Conservation (phyloP, 2,797 vertebrate genomes). For the Silurus aristotelis region DNA sequence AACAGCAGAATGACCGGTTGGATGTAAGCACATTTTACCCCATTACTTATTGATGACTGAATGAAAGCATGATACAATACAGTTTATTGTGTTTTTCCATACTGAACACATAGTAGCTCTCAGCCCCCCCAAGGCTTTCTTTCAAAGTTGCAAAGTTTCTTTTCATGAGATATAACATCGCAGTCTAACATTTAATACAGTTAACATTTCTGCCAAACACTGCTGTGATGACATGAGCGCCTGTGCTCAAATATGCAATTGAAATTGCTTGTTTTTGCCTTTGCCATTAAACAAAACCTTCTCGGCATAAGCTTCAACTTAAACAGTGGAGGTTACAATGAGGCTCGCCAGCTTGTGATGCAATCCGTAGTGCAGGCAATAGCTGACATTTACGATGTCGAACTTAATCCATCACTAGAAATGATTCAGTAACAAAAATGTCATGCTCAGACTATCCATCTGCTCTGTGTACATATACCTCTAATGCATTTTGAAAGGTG, state of each 20-base stretch:
- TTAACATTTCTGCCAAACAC: slow-evolving; percentile 24
- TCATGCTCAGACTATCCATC: slow-evolving; percentile 36
- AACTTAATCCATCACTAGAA: slow-evolving; percentile 40
- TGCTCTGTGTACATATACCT: slow-evolving; percentile 29
- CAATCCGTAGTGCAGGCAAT: slow-evolving; percentile 26
- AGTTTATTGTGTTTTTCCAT: slow-evolving; percentile 8
- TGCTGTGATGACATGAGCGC: slow-evolving; percentile 15
- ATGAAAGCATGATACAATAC: slow-evolving; percentile 36
- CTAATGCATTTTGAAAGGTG: slow-evolving; percentile 34
- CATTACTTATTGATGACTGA: slow-evolving; percentile 30
- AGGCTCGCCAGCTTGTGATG: slow-evolving; percentile 18
- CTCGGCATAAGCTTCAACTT: slow-evolving; percentile 28
- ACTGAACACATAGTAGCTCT: background rate
- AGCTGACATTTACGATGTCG: slow-evolving; percentile 42
- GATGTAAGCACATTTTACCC: slow-evolving; percentile 23
- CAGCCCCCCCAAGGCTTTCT: background rate
- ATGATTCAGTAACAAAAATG: slow-evolving; percentile 42
- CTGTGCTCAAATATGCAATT: background rate
- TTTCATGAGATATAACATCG: slow-evolving; percentile 9
- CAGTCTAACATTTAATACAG: slow-evolving; percentile 18
- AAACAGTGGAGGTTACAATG: slow-evolving; percentile 33
- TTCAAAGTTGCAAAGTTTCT: background rate
- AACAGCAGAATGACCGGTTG: slow-evolving; percentile 33
- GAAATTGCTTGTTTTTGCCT: slow-evolving; percentile 19
- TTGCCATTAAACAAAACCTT: slow-evolving; percentile 34